Conservation (phyloP, 1,140 invertebrate species). For the Metaphire vulgaris region DNA sequence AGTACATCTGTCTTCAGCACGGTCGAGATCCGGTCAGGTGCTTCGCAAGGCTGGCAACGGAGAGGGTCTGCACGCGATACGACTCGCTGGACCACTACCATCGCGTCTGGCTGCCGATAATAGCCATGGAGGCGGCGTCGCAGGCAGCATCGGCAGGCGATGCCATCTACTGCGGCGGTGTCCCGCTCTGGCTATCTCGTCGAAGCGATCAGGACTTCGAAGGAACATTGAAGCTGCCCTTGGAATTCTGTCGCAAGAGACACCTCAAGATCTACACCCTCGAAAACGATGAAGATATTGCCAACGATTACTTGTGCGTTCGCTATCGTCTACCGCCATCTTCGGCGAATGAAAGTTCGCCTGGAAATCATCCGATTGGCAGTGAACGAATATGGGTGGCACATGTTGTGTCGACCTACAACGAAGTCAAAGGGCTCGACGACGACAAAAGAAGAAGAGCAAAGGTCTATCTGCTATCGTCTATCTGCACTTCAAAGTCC, state of each 20-base stretch:
- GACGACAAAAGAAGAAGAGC: slow-evolving; percentile 29
- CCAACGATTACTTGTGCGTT: slow-evolving; percentile 42
- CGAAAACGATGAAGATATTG: slow-evolving; percentile 31
- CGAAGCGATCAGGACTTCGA: background rate
- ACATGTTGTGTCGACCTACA: slow-evolving; percentile 30
- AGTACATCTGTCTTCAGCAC: slow-evolving; percentile 45
- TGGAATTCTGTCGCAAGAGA: slow-evolving; percentile 37
- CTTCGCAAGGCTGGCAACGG: background rate
- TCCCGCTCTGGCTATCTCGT: slow-evolving; percentile 36
- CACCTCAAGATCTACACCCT: slow-evolving; percentile 35
- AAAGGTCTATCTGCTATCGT: background rate
- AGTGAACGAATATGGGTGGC: slow-evolving; percentile 46
- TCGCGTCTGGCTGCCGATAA: slow-evolving; percentile 38
- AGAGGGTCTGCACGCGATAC: background rate
- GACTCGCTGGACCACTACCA: slow-evolving; percentile 31
- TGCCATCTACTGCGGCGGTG: slow-evolving; percentile 36
- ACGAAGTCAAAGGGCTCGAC: too few relatives aligned
- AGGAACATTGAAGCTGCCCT: slow-evolving; percentile 37
- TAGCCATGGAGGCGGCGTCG: slow-evolving; percentile 40
- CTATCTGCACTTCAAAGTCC: slow-evolving; percentile 34
- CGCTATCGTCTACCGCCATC: slow-evolving; percentile 33
- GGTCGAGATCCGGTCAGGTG: slow-evolving; percentile 31
- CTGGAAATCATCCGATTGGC: too few relatives aligned
- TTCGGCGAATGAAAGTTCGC: too few relatives aligned
- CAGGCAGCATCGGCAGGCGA: slow-evolving; percentile 35